Conservation (phyloP, 2,888 invertebrate species). For the Ditula angustiorana region DNA sequence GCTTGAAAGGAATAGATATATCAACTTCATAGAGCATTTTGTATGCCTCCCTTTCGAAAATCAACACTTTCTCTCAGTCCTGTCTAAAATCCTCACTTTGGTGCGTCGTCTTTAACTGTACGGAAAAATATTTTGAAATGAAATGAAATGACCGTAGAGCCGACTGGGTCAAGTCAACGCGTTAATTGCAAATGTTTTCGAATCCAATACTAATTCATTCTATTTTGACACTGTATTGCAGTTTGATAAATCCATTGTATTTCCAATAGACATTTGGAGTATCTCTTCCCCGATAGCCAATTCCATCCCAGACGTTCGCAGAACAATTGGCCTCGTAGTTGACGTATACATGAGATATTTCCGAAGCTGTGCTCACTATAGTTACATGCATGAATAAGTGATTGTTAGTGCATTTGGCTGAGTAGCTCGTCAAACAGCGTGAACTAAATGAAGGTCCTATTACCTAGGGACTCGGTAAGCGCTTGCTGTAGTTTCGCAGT, state of each 20-base stretch:
- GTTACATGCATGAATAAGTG: conserved; percentile 30
- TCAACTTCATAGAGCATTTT: no score
- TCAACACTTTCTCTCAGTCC: no score
- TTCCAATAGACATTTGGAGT: not conserved
- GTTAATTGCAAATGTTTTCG: no score
- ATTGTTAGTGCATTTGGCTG: not conserved
- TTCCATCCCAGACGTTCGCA: not conserved
- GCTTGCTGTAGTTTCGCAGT: no score
- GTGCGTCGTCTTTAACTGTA: no score
- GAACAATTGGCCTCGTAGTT: conserved; percentile 1
- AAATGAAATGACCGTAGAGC: no score
- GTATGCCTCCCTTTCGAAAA: no score
- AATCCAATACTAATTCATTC: no score
- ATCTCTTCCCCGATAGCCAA: conserved; percentile 12
- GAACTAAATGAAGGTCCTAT: conserved; percentile 27
- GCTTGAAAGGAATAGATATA: no score
- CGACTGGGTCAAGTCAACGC: no score
- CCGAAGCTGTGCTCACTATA: not conserved
- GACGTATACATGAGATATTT: conserved; percentile 2
- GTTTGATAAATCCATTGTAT: not conserved
- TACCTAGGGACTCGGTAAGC: not conserved
- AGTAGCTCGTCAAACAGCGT: conserved; percentile 10
- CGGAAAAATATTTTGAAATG: no score
- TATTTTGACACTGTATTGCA: not conserved
- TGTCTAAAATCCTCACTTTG: no score